phyloP scores from a whole-genome alignment of 2,888 invertebrate genomes.

The Lycophotia porphyrea region DNA sequence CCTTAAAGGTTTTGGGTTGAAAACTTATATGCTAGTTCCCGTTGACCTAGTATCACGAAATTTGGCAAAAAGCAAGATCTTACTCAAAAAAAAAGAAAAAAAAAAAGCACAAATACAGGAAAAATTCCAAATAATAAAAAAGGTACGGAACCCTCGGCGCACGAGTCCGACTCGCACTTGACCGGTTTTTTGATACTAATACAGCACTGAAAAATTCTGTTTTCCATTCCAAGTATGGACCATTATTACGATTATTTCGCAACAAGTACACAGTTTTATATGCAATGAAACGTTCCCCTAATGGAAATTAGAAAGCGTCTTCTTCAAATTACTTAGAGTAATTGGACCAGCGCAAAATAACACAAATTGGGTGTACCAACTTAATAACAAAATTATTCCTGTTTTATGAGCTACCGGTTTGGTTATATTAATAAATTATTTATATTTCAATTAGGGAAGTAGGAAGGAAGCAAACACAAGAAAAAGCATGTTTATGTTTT shows the following conservation, averaged over 20 bases:
- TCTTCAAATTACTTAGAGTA: conserved; percentile 61
- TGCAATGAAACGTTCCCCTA: conserved; percentile 56
- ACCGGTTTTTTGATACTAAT: too few relatives aligned
- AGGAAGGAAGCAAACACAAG: neutral
- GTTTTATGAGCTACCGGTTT: conserved; percentile 49
- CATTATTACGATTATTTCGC: conserved; percentile 54
- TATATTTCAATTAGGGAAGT: conserved; percentile 38
- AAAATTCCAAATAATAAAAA: too few relatives aligned
- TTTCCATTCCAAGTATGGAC: conserved; percentile 13
- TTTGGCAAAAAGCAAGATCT: too few relatives aligned
- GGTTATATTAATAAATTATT: conserved; percentile 44
- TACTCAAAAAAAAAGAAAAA: too few relatives aligned
- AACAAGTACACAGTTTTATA: conserved; percentile 49
- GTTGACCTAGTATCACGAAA: too few relatives aligned
- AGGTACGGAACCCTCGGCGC: too few relatives aligned
- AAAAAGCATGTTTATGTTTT: neutral
- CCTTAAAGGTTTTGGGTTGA: too few relatives aligned
- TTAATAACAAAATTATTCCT: conserved; percentile 50
- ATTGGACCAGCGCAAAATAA: conserved; percentile 58
- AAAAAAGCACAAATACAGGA: too few relatives aligned
- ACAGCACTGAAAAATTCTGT: neutral
- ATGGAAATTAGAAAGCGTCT: conserved; percentile 64
- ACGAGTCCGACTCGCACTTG: too few relatives aligned
- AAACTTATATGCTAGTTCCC: too few relatives aligned
- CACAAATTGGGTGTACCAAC: conserved; percentile 59